phyloP scores from a whole-genome alignment of 1,140 invertebrate species.

The Sitobion miscanthi region DNA sequence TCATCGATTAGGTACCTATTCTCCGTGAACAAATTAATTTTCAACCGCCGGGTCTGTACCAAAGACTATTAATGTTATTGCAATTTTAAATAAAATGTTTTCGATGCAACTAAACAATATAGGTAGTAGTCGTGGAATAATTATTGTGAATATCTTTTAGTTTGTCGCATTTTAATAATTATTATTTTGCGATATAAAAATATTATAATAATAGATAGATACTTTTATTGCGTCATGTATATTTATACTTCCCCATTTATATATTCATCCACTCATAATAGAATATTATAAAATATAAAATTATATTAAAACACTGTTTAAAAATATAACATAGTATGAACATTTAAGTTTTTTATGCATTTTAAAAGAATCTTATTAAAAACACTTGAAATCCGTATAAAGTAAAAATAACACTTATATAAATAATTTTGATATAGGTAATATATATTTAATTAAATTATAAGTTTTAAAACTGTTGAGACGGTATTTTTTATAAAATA shows the following conservation, averaged over 20 bases:
- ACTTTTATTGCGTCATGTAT: not conserved
- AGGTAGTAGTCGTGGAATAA: not conserved
- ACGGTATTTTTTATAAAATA: not conserved
- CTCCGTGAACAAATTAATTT: not conserved
- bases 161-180: not conserved
- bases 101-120: not conserved
- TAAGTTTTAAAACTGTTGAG: not conserved
- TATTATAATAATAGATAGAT: not conserved
- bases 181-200: not conserved
- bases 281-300: not conserved
- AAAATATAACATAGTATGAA: not conserved
- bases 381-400: not conserved
- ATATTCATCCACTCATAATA: not conserved
- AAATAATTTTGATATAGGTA: not conserved
- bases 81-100: not conserved
- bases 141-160: not conserved
- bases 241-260: too few species aligned
- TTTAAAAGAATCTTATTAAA: not conserved
- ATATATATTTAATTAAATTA: not conserved
- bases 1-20: not conserved
- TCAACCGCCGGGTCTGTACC: not conserved
- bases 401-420: not conserved
- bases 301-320: not conserved
- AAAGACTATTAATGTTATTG: not conserved
- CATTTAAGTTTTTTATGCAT: not conserved